Evolutionary conservation across 2,113 vertebrate genomes (phyloP), one percentile per base, ranked within the genome.

Genomic region (Amblyornis subalaris): DNA sequence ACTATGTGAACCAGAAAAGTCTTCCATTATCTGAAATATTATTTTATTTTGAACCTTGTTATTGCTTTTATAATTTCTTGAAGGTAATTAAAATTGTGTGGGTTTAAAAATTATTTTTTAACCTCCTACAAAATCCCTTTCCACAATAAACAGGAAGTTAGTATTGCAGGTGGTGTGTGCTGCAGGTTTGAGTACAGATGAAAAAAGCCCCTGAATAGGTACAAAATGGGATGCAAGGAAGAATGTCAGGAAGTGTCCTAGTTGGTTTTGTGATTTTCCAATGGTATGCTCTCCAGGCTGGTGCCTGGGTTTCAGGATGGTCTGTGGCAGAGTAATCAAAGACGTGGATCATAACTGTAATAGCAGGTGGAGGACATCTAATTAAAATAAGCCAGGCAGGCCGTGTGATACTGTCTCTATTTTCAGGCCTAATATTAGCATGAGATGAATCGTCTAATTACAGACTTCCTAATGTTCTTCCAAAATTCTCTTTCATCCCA

Each of bases 341-440:
- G 74, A 29, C 22, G 44, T 48, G 67, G 71, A 70, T 88, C 38
- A 24, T 73, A 91, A 84, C 44, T 77, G 38, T 77, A 83, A 74
- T 60, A 91, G 78, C 69, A 90, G 48, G 81, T 80, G 78, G 60
- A 94, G 67, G 79, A 83, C 47, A 77, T 61, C 66, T 77, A 64
- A 85, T 85, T 91, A 73, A 95, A 97, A 77, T 40, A 70, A 94
- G 29, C 29, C 42, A 58, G 66, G 88, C 51, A 58, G 44, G 31
- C 53, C 10, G 0, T 94, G 60, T 95, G 89, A 88, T 70, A 48
- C 64, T 80, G 31, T 73, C 88, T 93, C 84, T 96, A 67, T 95
- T 95, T 96, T 65, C 85, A 93, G 75, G 51, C 35, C 44, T 93
- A 80, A 91, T 90, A 83, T 85, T 90, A 95, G 84, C 47, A 70